phyloP scores from a whole-genome alignment of 2,888 invertebrate genomes.

The Osmoderma eremita region DNA sequence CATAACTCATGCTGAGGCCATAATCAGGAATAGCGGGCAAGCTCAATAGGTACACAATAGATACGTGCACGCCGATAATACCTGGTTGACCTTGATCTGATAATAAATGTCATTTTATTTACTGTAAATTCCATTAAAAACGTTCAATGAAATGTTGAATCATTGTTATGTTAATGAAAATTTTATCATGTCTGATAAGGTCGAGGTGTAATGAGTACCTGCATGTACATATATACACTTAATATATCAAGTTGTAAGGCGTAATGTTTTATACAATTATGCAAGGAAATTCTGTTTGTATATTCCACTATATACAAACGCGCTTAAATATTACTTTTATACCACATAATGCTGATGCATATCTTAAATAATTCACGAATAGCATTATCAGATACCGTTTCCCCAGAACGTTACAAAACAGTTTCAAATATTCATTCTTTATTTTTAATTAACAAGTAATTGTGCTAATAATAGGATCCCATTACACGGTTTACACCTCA shows the following conservation, averaged over 20 bases:
- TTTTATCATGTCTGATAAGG: conserved; percentile 24
- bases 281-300: too few species aligned
- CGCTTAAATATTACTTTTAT: neutral
- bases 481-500: too few species aligned
- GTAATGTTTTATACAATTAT: too few species aligned
- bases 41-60: neutral
- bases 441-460: too few species aligned
- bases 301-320: neutral
- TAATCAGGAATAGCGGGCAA: conserved; percentile 2
- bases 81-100: conserved; percentile 21
- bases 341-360: too few species aligned
- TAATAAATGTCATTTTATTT: conserved; percentile 27
- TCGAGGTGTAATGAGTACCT: neutral
- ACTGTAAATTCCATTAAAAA: conserved; percentile 16
- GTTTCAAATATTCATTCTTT: too few species aligned
- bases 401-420: too few species aligned
- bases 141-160: conserved; percentile 27
- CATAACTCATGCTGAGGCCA: conserved; percentile 5
- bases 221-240: neutral
- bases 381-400: too few species aligned
- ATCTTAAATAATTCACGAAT: too few species aligned
- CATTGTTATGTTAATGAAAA: conserved; percentile 32
- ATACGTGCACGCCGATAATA: conserved; percentile 13
- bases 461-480: too few species aligned
- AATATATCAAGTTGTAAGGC: too few species aligned